Percentiles rank a stretch among this genome's conserved stretches.
These are phyloP conservation scores for Sarcophaga carnaria DNA, from an alignment of 2,888 invertebrate species.

Conservation along the genomic window DNA sequence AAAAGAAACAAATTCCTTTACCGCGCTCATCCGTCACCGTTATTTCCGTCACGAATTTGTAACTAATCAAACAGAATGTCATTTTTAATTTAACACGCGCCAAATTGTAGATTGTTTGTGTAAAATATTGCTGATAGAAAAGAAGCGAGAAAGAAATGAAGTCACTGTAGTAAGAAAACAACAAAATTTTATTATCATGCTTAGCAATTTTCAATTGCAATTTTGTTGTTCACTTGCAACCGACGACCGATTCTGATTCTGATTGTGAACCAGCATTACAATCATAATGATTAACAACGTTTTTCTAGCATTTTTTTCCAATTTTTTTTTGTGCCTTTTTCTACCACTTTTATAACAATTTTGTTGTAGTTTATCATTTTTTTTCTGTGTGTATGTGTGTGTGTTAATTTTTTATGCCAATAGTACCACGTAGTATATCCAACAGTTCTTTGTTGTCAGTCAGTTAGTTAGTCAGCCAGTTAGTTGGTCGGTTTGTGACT, in stretches of 20 bases:
- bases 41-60: slow-evolving; percentile 63
- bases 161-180: background rate
- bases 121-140: no score
- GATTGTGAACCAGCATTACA: slow-evolving; percentile 40
- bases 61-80: slow-evolving; percentile 62
- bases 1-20: background rate
- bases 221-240: background rate
- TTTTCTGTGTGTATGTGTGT: slow-evolving; percentile 26
- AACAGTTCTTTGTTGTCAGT: slow-evolving; percentile 33
- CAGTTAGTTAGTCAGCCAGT: background rate
- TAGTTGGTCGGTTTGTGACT: slow-evolving; percentile 19
- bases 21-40: background rate
- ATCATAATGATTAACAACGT: slow-evolving; percentile 60
- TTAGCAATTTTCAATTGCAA: slow-evolving; percentile 48
- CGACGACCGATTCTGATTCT: slow-evolving; percentile 35
- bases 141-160: background rate
- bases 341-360: slow-evolving; percentile 26
- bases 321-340: slow-evolving; percentile 1
- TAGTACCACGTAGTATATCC: background rate
- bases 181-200: slow-evolving; percentile 58
- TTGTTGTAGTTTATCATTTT: slow-evolving; percentile 57
- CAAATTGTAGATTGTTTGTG: slow-evolving; percentile 32
- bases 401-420: no score
- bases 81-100: slow-evolving; percentile 69
- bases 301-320: slow-evolving; percentile 14